Evolutionary conservation across 2,888 invertebrate genomes (phyloP), one percentile per base, ranked within the genome.

Genomic region (Hirtodrosophila confusa): DNA sequence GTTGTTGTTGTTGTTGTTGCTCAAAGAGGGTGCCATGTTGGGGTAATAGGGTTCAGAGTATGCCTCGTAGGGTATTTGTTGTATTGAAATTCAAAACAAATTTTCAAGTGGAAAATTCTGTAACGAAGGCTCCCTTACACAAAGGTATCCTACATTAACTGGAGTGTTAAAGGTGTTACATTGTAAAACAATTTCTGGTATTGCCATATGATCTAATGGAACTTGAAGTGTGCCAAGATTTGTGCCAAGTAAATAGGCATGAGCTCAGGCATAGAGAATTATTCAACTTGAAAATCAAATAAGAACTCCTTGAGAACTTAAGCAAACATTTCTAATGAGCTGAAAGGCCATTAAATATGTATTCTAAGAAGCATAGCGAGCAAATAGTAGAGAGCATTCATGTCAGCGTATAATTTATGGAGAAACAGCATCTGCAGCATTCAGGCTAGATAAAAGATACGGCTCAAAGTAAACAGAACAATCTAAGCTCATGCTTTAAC

Each of bases 21-120:
- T 55, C 40, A 50, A 51, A 48, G 57, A 47, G 69, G 67, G 49
- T 71, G 71, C 62, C 53, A 50, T 51, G 62, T 61, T 54, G 35
- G 27, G 17, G 24, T 53, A 51, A 27, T 37, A 33, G 27, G 45
- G 45, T 45, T 7, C 43, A 58, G 51, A 41, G 36, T n/a, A 36
- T 48, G n/a, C 17, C 17, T 17, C 17, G 17, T 17, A 17, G 10
- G 11, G 44, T 0, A 6, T 35, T 23, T 48, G n/a, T 67, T 60
- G 60, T 61, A 74, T 73, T 73, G 75, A 73, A 73, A 73, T 73
- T 73, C 73, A 73, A 73, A 73, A 75, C 73, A 73, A 75, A 75
- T 66, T 49, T 54, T 70, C 73, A 73, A 73, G 73, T 73, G 70
- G 47, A 44, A 56, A 60, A 69, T 60, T 69, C 57, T 74, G 66